Evolutionary conservation across 2,797 vertebrate genomes (phyloP).

Genomic region (Momotus momota): DNA sequence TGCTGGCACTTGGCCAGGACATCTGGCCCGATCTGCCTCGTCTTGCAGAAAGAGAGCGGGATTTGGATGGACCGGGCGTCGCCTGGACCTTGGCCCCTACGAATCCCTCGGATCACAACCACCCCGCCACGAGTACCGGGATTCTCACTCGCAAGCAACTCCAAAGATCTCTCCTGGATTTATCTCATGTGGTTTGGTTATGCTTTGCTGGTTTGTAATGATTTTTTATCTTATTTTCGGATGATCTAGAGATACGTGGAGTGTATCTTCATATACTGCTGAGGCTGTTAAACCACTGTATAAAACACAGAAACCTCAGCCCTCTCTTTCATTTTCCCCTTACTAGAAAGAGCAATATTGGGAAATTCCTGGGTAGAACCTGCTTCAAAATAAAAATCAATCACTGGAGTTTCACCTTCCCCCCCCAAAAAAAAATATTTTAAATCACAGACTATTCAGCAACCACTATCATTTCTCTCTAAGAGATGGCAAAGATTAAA

Average conservation of each 20-base stretch:
- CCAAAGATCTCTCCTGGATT: background rate
- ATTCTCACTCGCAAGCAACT: fast-evolving
- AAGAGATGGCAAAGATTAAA: background rate
- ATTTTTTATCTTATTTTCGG: background rate
- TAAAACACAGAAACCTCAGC: background rate
- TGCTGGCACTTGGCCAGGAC: background rate
- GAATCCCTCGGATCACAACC: background rate
- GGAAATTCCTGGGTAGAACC: background rate
- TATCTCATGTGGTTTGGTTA: background rate
- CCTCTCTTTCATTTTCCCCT: background rate
- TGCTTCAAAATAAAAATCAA: background rate
- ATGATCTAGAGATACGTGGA: background rate
- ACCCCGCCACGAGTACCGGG: background rate
- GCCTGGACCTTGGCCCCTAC: background rate
- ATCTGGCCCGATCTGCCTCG: background rate
- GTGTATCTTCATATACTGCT: background rate
- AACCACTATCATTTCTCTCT: background rate
- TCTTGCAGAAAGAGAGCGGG: background rate
- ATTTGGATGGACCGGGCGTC: background rate
- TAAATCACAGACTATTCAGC: background rate
- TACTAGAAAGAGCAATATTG: background rate
- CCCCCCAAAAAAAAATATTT: fast-evolving
- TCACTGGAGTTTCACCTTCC: background rate
- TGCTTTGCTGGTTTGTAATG: background rate
- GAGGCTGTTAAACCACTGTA: background rate